Conservation (phyloP, 2,888 invertebrate species). For the Ichneumoninae sp. region DNA sequence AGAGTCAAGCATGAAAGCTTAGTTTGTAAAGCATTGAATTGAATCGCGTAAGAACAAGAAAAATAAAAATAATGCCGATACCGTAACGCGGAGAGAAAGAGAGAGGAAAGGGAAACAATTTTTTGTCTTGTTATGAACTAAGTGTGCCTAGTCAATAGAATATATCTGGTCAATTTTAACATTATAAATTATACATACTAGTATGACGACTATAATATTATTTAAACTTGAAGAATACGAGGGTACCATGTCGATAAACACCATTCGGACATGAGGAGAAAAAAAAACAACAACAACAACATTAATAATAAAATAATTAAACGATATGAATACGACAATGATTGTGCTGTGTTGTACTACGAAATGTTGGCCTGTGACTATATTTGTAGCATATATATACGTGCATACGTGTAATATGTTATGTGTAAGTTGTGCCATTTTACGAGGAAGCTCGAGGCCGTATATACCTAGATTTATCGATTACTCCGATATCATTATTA, state of each 20-base stretch:
- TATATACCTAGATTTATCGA: conserved; percentile 53
- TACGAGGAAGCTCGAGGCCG: conserved; percentile 50
- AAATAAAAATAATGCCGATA: conserved; percentile 39
- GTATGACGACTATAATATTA: conserved; percentile 82
- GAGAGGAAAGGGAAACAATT: conserved; percentile 76
- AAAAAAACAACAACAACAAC: conserved; percentile 53
- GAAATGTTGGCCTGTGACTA: conserved; percentile 85
- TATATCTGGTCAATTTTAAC: conserved; percentile 87
- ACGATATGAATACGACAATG: conserved; percentile 83
- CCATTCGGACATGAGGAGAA: conserved; percentile 65
- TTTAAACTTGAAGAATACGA: conserved; percentile 78
- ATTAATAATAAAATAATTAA: conserved; percentile 65
- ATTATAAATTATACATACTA: conserved; percentile 80
- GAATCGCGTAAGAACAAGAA: conserved; percentile 58
- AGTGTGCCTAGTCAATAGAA: conserved; percentile 89
- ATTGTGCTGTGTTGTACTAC: conserved; percentile 84
- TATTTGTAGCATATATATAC: conserved; percentile 79
- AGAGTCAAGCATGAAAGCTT: conserved; percentile 38
- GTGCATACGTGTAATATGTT: conserved; percentile 77
- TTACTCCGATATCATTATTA: conserved; percentile 53
- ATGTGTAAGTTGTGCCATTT: conserved; percentile 80
- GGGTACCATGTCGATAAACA: conserved; percentile 76
- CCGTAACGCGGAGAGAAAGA: conserved; percentile 59
- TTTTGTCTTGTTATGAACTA: conserved; percentile 88
- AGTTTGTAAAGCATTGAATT: conserved; percentile 72